phyloP scores from a whole-genome alignment of 2,113 vertebrate species.

The Hyaena hyaena region DNA sequence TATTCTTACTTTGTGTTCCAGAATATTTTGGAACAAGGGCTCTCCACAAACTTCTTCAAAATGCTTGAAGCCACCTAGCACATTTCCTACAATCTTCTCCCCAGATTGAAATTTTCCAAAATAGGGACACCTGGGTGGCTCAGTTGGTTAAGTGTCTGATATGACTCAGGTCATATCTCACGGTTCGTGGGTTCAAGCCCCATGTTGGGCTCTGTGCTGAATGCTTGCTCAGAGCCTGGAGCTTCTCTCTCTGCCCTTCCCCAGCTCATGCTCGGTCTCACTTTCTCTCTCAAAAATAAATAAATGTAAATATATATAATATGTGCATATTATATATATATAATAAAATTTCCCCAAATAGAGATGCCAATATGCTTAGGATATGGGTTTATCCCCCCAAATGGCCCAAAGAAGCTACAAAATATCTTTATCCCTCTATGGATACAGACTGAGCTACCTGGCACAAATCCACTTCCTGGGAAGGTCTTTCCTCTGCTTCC shows the following conservation, averaged over 20 bases:
- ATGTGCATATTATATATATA: too few species aligned
- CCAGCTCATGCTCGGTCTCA: too few species aligned
- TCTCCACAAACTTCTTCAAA: background rate
- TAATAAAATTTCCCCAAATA: background rate
- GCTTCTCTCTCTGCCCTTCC: too few species aligned
- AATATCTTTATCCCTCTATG: background rate
- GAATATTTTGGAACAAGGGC: background rate
- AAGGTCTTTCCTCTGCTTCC: background rate
- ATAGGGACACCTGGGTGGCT: too few species aligned
- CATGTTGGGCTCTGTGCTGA: too few species aligned
- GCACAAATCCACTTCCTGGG: background rate
- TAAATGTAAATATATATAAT: too few species aligned
- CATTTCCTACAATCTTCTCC: background rate
- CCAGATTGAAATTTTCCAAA: background rate
- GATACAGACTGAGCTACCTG: background rate
- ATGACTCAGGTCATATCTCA: too few species aligned
- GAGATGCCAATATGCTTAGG: background rate
- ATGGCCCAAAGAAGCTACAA: background rate
- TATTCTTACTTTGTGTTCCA: background rate
- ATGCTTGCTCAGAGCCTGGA: too few species aligned
- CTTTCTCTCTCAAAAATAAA: too few species aligned
- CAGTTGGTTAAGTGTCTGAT: too few species aligned
- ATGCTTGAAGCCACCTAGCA: background rate
- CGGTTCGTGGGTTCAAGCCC: too few species aligned
- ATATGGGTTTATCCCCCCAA: background rate